phyloP scores from a whole-genome alignment of 2,888 invertebrate genomes.

The Margaritifera margaritifera region DNA sequence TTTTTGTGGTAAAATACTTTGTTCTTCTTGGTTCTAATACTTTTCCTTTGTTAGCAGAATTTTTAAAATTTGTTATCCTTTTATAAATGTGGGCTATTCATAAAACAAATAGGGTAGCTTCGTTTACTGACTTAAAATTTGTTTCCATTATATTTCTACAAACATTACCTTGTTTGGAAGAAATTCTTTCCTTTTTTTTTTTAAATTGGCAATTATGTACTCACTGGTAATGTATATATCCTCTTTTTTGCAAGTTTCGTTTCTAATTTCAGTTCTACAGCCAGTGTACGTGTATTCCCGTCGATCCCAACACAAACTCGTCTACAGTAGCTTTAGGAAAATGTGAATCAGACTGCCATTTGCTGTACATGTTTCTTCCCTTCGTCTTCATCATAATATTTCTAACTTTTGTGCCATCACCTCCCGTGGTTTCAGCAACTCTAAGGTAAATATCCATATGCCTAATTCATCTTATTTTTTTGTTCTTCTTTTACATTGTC shows the following conservation, averaged over 20 bases:
- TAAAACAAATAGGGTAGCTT: too few species aligned
- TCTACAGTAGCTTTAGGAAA: slow-evolving; percentile 38
- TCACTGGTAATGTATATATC: too few species aligned
- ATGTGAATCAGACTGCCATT: slow-evolving; percentile 39
- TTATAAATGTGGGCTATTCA: too few species aligned
- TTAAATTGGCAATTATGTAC: too few species aligned
- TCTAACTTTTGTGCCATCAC: slow-evolving; percentile 55
- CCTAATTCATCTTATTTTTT: background rate
- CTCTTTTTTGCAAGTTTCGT: background rate
- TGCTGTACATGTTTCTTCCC: slow-evolving; percentile 55
- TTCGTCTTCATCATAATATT: slow-evolving; percentile 56
- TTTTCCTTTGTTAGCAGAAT: too few species aligned
- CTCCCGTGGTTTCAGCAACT: slow-evolving; percentile 58
- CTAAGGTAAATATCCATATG: slow-evolving; percentile 48
- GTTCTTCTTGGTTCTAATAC: too few species aligned
- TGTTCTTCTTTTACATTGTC: background rate
- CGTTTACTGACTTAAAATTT: too few species aligned
- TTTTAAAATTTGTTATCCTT: too few species aligned
- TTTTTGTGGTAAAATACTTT: too few species aligned
- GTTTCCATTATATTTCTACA: too few species aligned
- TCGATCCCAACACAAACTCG: slow-evolving; percentile 9
- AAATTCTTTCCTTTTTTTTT: too few species aligned
- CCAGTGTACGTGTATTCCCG: slow-evolving; percentile 48
- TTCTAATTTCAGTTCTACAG: slow-evolving; percentile 43
- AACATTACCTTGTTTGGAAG: too few species aligned